Evolutionary conservation across 2,797 vertebrate species (phyloP).

Genomic region (Margarornis squamiger): DNA sequence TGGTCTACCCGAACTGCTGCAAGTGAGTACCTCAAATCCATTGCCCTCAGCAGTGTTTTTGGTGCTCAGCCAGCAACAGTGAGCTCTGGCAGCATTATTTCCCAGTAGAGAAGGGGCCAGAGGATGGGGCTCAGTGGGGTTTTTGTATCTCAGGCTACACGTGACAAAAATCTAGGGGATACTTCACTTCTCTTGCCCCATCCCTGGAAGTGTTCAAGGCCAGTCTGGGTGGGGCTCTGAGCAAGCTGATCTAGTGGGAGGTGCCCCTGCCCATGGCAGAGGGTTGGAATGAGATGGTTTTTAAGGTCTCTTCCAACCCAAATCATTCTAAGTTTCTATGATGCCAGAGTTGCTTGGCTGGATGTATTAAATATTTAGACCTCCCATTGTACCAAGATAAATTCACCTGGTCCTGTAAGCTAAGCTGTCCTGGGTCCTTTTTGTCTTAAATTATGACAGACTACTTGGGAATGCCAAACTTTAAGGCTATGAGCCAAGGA

Average conservation of each 20-base stretch:
- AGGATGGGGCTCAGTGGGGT: neutral
- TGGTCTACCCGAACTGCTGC: slow-evolving; percentile 95
- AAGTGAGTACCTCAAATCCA: slow-evolving; percentile 81
- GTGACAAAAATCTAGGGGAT: neutral
- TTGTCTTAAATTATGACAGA: neutral
- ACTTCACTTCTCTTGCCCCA: neutral
- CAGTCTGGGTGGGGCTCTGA: neutral
- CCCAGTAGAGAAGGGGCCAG: neutral
- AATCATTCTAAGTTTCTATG: neutral
- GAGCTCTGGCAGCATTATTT: neutral
- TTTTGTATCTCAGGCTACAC: neutral
- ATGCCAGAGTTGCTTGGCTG: neutral
- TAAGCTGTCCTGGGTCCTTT: neutral
- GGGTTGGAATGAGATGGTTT: neutral
- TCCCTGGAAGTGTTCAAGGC: neutral
- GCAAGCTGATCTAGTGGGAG: neutral
- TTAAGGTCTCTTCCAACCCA: neutral
- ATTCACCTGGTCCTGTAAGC: neutral
- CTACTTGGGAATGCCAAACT: neutral
- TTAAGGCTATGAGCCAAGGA: neutral
- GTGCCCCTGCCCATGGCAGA: neutral
- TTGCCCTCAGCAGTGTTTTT: neutral
- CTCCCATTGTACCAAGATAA: neutral
- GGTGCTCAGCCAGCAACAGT: neutral
- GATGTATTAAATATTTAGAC: neutral